Evolutionary conservation across 2,113 vertebrate genomes (phyloP).

Genomic region (human (Homo sapiens)): GRCh38 chr13:101878001-101878500

Average conservation of each 20-base stretch:
- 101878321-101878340: too few species aligned
- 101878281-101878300: background rate
- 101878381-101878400: background rate
- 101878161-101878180: background rate
- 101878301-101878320: background rate
- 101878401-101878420: background rate
- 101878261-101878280: accelerated
- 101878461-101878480: background rate
- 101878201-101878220: background rate
- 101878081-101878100: background rate
- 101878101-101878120: background rate
- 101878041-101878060: background rate
- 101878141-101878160: background rate
- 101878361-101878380: background rate
- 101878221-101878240: background rate
- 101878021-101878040: background rate
- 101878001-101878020: background rate
- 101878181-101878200: background rate
- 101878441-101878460: background rate
- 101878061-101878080: accelerated
- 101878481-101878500: background rate
- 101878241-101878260: background rate
- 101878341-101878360: background rate
- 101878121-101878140: accelerated
- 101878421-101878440: background rate